Conservation (phyloP, 2,888 invertebrate genomes). For the Acanthosepion esculentum region DNA sequence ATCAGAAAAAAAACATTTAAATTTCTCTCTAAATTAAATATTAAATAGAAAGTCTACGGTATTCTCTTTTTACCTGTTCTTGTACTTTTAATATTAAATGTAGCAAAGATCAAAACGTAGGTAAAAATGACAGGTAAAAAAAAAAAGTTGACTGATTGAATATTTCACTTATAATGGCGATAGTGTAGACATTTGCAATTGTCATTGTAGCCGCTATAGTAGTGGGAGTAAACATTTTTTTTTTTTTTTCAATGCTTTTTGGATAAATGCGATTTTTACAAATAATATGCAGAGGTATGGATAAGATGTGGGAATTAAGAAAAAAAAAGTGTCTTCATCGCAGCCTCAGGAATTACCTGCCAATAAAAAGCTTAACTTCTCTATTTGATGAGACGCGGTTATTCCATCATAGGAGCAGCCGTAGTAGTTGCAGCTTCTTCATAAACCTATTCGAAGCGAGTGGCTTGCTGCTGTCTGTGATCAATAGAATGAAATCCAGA, state of each 20-base stretch:
- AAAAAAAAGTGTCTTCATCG: neutral
- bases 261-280: neutral
- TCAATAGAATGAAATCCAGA: neutral
- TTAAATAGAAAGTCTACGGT: neutral
- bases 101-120: neutral
- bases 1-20: no score
- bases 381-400: neutral
- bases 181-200: neutral
- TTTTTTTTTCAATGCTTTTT: neutral
- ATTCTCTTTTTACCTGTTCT: neutral
- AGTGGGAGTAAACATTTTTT: neutral
- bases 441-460: neutral
- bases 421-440: neutral
- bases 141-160: neutral
- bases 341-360: neutral
- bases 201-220: neutral
- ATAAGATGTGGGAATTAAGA: neutral
- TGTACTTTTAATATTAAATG: neutral
- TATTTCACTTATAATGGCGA: neutral
- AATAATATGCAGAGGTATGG: neutral
- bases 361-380: neutral
- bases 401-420: neutral
- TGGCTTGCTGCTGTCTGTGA: neutral
- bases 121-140: neutral
- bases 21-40: no score